phyloP scores from a whole-genome alignment of 2,113 vertebrate species.

The Syrmaticus mikado region DNA sequence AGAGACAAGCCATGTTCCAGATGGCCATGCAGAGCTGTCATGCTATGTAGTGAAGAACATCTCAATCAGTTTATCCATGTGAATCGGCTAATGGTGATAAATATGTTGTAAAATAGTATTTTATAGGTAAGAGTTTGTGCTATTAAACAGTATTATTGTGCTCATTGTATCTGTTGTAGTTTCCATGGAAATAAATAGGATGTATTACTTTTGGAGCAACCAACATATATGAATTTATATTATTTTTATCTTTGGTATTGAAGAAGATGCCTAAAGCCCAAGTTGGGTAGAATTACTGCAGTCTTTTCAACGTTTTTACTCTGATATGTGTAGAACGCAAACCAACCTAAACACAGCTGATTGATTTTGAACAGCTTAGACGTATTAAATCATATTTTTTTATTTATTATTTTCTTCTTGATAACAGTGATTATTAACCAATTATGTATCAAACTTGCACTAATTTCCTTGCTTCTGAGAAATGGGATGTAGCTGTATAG shows the following conservation, averaged over 20 bases:
- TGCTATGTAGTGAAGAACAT: no score
- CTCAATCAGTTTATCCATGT: no score
- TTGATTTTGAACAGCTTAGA: not conserved
- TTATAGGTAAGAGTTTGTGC: no score
- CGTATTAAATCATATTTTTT: not conserved
- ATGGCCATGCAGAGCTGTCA: no score
- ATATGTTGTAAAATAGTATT: no score
- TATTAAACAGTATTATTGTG: no score
- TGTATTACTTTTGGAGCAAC: no score
- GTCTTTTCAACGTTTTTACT: not conserved
- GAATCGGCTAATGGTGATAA: no score
- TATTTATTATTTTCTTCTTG: not conserved
- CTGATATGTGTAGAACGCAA: rapidly evolving
- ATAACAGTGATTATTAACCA: not conserved
- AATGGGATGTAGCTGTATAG: not conserved
- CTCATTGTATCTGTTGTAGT: no score
- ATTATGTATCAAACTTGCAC: not conserved
- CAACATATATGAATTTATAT: not conserved
- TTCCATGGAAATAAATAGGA: no score
- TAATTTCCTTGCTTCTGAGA: not conserved
- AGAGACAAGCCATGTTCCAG: no score
- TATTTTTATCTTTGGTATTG: not conserved
- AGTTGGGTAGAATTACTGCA: not conserved
- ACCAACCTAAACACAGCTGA: not conserved
- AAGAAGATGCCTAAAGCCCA: not conserved